phyloP scores from a whole-genome alignment of 2,797 vertebrate species.

The Neostethus bicornis region DNA sequence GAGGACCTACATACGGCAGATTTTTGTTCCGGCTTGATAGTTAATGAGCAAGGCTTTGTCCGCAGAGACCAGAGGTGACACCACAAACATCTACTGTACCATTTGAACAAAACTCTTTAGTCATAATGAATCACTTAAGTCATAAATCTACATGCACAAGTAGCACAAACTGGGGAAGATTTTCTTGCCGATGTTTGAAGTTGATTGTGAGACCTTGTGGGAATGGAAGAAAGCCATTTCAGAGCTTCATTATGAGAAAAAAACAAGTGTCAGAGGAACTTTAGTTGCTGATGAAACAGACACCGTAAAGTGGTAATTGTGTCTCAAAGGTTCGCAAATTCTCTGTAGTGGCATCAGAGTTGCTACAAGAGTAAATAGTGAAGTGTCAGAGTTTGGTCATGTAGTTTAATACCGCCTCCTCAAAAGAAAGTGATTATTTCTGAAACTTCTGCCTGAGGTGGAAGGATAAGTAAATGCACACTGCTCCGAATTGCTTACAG shows the following conservation, averaged over 20 bases:
- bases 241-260: background rate
- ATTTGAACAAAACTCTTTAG: conserved; percentile 1
- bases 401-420: background rate
- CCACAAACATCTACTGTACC: background rate
- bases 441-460: background rate
- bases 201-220: background rate
- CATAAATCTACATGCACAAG: conserved; percentile 1
- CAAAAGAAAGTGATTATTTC: conserved; percentile 1
- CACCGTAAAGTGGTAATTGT: conserved; percentile 1
- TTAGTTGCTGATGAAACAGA: conserved; percentile 8
- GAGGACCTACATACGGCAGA: background rate
- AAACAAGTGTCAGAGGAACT: background rate
- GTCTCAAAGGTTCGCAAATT: background rate
- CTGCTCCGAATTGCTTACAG: background rate
- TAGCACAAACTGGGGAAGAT: background rate
- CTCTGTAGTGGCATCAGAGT: too few relatives aligned
- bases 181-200: background rate
- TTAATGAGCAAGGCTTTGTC: conserved; percentile 11
- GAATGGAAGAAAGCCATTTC: background rate
- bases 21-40: background rate
- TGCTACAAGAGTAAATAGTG: background rate
- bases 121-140: conserved; percentile 7
- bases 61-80: conserved; percentile 9
- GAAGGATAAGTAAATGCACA: background rate
- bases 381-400: too few relatives aligned